Evolutionary conservation across 2,797 vertebrate species (phyloP), one percentile per base, ranked within the genome.

Genomic region (Gymnoscopelus braueri): DNA sequence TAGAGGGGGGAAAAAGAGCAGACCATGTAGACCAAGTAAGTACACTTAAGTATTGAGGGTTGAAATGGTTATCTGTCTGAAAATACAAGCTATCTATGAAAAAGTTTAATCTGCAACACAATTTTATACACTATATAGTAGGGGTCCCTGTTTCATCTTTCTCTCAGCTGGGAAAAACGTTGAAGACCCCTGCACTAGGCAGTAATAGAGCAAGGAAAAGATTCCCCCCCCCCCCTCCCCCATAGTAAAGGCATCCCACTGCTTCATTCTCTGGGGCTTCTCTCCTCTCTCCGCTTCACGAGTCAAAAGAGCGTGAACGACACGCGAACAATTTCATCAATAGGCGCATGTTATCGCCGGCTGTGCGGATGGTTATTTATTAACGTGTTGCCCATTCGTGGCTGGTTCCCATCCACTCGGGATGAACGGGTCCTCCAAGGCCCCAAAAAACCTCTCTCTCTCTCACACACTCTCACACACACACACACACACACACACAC

Each of bases 271-370:
- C 85, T 87, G 86, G 88, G 82, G 81, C 44, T 81, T 90, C 91
- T 51, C 68, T 92, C 90, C 79, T 87, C 79, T 87, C 83, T 82
- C 83, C 86, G 80, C 94, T 94, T 92, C 93, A 95, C 90, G 92
- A 94, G 91, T 92, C 93, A 95, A 96, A 39, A 95, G 93, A 95
- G 95, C 93, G 94, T 93, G 94, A 96, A 95, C 94, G 96, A 97
- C 97, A 98, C 96, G 96, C 96, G 96, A 97, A 95, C 95, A 94
- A 94, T 96, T 95, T 95, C 94, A 89, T 97, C 95, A 97, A 96
- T 95, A 92, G 96, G 83, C 92, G 93, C 93, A 95, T 94, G 95
- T 95, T 96, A 95, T 95, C 93, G 92, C 95, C 93, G 94, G 92
- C 94, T 96, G 95, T 92, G 95, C 93, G 90, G 90, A 93, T 93